Evolutionary conservation across 2,113 vertebrate species (phyloP).

Genomic region (Ictalurus furcatus): DNA sequence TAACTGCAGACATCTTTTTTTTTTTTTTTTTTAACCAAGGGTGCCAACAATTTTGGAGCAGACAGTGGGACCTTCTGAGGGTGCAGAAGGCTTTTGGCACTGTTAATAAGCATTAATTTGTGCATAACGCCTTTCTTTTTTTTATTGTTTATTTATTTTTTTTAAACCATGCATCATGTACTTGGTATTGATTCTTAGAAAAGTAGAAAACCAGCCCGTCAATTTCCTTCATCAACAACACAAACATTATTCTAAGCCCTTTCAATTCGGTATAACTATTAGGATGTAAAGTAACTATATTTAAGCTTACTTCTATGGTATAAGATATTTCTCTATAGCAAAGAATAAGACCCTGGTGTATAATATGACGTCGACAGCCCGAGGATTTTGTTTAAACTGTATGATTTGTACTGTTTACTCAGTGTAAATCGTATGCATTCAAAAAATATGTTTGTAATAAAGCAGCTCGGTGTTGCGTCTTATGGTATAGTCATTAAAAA

Average conservation of each 20-base stretch:
- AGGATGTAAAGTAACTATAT: background rate
- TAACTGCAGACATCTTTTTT: no score
- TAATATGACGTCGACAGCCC: conserved; percentile 65
- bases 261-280: background rate
- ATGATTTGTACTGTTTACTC: conserved; percentile 66
- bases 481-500: conserved; percentile 1
- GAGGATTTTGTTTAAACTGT: conserved; percentile 51
- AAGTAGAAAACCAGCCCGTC: conserved; percentile 16
- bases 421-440: conserved; percentile 56
- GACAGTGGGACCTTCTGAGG: background rate
- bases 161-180: conserved; percentile 12
- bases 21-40: background rate
- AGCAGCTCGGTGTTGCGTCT: conserved; percentile 41
- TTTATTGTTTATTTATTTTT: background rate
- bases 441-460: conserved; percentile 58
- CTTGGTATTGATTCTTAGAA: conserved; percentile 11
- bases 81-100: conserved; percentile 13
- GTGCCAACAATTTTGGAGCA: conserved; percentile 4
- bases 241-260: conserved; percentile 32
- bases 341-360: conserved; percentile 65
- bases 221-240: conserved; percentile 29
- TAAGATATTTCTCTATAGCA: conserved; percentile 63
- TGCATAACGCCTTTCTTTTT: conserved; percentile 36
- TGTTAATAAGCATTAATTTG: conserved; percentile 16
- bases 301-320: conserved; percentile 42